These are phyloP conservation scores for Archips crataeganus DNA, from an alignment of 2,888 invertebrate genomes.

Conservation along the genomic window DNA sequence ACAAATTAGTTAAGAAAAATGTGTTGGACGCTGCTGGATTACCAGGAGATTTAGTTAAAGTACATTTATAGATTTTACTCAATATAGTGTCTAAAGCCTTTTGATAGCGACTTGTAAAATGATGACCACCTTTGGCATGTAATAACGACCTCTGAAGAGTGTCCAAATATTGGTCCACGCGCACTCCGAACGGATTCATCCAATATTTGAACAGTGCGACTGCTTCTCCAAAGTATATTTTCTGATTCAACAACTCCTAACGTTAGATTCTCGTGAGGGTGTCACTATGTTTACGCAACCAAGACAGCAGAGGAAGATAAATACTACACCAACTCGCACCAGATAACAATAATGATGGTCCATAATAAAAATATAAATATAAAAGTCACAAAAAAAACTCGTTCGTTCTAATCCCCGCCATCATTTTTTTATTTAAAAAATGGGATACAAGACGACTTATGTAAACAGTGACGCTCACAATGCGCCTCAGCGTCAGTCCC, in stretches of 20 bases:
- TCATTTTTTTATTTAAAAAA: constrained; percentile 21
- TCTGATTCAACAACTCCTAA: constrained; percentile 79
- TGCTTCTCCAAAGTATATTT: constrained; percentile 81
- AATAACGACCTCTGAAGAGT: constrained; percentile 73
- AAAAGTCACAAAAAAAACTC: constrained; percentile 27
- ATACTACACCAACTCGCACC: constrained; percentile 53
- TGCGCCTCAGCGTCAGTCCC: constrained; percentile 51
- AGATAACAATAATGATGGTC: constrained; percentile 25
- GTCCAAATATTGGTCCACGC: constrained; percentile 77
- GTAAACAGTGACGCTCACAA: constrained; percentile 61
- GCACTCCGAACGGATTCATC: constrained; percentile 78
- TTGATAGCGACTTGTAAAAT: constrained; percentile 29
- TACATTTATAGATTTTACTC: constrained; percentile 32
- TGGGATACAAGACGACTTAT: constrained; percentile 44
- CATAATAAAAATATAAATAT: background rate
- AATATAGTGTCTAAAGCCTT: constrained; percentile 35
- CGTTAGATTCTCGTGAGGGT: constrained; percentile 73
- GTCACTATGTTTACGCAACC: constrained; percentile 71
- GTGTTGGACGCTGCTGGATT: constrained; percentile 31
- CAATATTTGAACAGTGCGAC: constrained; percentile 80
- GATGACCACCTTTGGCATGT: constrained; percentile 64
- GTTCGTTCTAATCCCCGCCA: constrained; percentile 13
- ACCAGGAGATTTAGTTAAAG: constrained; percentile 21
- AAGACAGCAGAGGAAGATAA: constrained; percentile 59
- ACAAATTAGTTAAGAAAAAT: constrained; percentile 39